Evolutionary conservation across 1,140 invertebrate species (phyloP).

Genomic region (Tyrophagus putrescentiae): DNA sequence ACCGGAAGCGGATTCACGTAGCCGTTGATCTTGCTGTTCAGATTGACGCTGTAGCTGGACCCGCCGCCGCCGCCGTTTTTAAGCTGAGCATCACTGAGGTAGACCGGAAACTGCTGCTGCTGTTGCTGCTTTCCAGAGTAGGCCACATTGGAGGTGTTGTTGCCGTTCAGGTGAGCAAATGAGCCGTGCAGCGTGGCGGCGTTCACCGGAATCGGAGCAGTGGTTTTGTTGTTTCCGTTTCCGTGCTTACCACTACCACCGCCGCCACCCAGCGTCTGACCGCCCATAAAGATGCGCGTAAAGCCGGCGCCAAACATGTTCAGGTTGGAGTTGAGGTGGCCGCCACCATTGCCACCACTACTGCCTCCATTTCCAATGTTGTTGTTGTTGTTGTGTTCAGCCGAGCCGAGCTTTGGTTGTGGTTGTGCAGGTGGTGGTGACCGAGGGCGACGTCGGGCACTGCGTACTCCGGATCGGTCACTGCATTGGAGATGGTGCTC

Average conservation of each 20-base stretch:
- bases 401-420: not conserved
- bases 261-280: not conserved
- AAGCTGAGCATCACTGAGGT: not conserved
- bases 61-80: not conserved
- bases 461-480: slow-evolving; percentile 12
- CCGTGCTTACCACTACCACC: no score
- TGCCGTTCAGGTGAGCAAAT: not conserved
- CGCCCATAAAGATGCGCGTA: slow-evolving; percentile 12
- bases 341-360: not conserved
- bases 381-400: slow-evolving; percentile 12
- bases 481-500: slow-evolving; percentile 5
- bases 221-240: not conserved
- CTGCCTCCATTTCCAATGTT: not conserved
- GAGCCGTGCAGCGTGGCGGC: not conserved
- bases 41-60: not conserved
- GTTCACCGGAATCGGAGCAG: not conserved
- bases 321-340: slow-evolving; percentile 1
- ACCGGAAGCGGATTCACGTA: not conserved
- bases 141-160: slow-evolving; percentile 2
- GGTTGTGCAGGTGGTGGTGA: not conserved
- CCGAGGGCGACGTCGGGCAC: slow-evolving; percentile 14
- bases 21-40: not conserved
- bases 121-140: no score
- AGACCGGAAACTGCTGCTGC: slow-evolving; percentile 7
- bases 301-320: slow-evolving; percentile 15